A percentile compares a stretch with the other conserved stretches of the same genome.
phyloP scores from a whole-genome alignment of 2,797 vertebrate genomes.

The Sebastiscus tertius region DNA sequence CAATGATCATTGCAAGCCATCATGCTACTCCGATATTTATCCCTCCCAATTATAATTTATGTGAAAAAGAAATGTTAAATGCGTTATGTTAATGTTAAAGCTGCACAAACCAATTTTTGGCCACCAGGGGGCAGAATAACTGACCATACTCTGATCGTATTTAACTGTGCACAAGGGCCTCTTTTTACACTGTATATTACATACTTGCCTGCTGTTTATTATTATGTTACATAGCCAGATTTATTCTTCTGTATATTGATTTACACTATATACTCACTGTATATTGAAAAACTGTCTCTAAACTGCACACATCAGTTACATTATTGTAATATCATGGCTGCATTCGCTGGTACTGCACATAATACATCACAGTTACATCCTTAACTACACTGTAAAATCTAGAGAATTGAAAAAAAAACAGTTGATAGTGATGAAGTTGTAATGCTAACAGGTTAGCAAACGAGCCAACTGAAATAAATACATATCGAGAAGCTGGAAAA shows the following conservation, averaged over 20 bases:
- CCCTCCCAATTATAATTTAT: neutral
- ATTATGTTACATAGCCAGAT: neutral
- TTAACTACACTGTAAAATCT: neutral
- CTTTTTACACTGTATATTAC: neutral
- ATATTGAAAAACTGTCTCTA: neutral
- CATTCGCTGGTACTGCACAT: neutral
- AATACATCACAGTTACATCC: neutral
- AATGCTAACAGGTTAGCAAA: neutral
- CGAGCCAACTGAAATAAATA: neutral
- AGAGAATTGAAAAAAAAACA: neutral
- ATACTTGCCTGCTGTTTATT: neutral
- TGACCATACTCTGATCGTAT: neutral
- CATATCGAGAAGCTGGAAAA: neutral
- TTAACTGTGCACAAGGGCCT: neutral
- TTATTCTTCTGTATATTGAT: neutral
- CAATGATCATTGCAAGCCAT: neutral
- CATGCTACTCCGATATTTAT: neutral
- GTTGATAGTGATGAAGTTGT: neutral
- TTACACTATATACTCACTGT: neutral
- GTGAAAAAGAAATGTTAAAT: neutral
- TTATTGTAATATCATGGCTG: neutral
- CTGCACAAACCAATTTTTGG: neutral
- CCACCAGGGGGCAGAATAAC: neutral
- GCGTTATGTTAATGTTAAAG: neutral
- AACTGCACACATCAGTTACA: neutral